Conservation (phyloP, 2,113 vertebrate genomes). For the Otolemur garnettii region DNA sequence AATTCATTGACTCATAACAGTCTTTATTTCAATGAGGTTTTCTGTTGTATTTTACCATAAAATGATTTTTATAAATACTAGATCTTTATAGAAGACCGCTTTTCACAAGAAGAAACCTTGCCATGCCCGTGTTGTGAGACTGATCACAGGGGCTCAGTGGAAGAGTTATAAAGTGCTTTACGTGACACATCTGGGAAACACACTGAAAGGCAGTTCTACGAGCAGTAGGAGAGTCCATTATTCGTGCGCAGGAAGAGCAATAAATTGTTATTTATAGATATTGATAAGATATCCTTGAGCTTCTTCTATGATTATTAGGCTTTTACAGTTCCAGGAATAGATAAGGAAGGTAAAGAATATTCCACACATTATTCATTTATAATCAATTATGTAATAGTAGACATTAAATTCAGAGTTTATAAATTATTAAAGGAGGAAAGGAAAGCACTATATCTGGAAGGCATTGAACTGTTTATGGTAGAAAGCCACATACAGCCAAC, state of each 20-base stretch:
- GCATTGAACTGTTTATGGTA: not conserved
- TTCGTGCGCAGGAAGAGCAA: not conserved
- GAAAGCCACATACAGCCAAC: not conserved
- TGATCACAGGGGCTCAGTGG: not conserved
- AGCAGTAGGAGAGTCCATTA: not conserved
- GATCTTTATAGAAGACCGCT: not conserved
- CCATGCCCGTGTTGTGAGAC: not conserved
- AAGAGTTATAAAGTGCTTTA: not conserved
- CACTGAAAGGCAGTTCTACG: not conserved
- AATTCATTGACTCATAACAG: not conserved
- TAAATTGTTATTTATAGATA: not conserved
- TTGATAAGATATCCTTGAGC: not conserved
- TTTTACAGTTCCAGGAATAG: not conserved
- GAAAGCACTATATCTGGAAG: not conserved
- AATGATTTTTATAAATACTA: conserved; percentile 2
- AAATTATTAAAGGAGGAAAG: conserved; percentile 54
- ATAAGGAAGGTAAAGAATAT: conserved; percentile 15
- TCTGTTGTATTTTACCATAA: not conserved
- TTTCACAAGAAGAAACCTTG: not conserved
- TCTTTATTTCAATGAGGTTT: not conserved
- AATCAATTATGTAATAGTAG: conserved; percentile 35
- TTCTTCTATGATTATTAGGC: not conserved
- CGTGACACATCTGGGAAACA: not conserved
- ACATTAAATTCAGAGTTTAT: not conserved
- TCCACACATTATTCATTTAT: conserved; percentile 35